These are phyloP conservation scores for Exephanes ischioxanthus DNA, from an alignment of 2,888 invertebrate genomes.

Conservation along the genomic window DNA sequence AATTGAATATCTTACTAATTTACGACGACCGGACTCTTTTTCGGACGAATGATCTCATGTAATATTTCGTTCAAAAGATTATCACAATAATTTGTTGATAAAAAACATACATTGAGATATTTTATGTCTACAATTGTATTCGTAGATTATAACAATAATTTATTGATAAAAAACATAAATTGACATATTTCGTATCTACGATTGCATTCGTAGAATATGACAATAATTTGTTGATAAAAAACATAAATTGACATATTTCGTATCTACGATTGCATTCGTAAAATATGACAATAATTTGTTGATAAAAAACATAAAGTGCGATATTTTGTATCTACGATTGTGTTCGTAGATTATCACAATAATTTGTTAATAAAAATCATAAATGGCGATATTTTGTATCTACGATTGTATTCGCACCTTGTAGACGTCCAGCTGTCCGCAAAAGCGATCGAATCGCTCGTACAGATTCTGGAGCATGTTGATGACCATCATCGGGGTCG, in stretches of 20 bases:
- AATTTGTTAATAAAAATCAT: not conserved
- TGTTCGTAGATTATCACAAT: not conserved
- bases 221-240: not conserved
- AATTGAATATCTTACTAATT: constrained; percentile 5
- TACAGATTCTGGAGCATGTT: constrained; percentile 97
- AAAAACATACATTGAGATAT: not conserved
- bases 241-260: too few relatives aligned
- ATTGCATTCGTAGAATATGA: not conserved
- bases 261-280: too few relatives aligned
- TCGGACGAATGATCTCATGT: not conserved
- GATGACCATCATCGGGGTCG: constrained; percentile 98
- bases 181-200: too few relatives aligned
- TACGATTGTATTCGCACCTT: constrained; percentile 88
- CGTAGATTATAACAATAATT: not conserved
- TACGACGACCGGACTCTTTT: not conserved
- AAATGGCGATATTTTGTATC: not conserved
- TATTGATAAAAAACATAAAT: not conserved
- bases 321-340: too few relatives aligned
- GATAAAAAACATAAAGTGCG: not conserved
- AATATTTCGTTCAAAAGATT: not conserved
- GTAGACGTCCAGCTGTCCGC: constrained; percentile 97
- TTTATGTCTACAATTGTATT: not conserved
- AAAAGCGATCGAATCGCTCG: constrained; percentile 96
- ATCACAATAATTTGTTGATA: not conserved
- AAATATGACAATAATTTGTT: not conserved